Conservation (phyloP, 2,797 vertebrate species). For the Chromobotia macracanthus region DNA sequence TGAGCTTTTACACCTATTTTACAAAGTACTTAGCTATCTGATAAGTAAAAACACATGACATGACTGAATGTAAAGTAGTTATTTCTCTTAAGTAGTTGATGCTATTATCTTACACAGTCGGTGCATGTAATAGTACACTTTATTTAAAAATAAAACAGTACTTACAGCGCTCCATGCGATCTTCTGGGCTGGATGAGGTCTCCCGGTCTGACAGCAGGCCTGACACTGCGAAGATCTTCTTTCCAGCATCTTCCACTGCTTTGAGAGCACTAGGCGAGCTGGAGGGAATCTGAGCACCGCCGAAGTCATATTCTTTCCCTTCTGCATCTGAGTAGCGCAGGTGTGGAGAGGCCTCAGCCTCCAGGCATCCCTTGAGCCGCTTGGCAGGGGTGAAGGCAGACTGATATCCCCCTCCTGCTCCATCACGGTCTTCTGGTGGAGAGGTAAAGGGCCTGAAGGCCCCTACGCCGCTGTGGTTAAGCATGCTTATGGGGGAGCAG, state of each 20-base stretch:
- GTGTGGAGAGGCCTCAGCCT: conserved; percentile 92
- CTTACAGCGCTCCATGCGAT: conserved; percentile 98
- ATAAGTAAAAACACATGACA: neutral
- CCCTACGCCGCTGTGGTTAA: conserved; percentile 96
- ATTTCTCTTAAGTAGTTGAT: neutral
- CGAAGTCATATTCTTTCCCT: conserved; percentile 98
- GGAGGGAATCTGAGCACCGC: conserved; percentile 89
- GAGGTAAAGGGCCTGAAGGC: conserved; percentile 98
- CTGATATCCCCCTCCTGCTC: conserved; percentile 89
- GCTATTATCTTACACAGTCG: conserved; percentile 4
- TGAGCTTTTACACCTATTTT: neutral
- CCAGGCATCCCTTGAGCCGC: conserved; percentile 96
- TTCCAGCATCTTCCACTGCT: conserved; percentile 93
- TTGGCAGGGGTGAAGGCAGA: conserved; percentile 98
- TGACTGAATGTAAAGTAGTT: neutral
- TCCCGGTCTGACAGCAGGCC: conserved; percentile 98
- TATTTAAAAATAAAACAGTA: conserved; percentile 62
- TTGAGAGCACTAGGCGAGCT: conserved; percentile 95
- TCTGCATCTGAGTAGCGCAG: conserved; percentile 98
- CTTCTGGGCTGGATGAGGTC: conserved; percentile 95
- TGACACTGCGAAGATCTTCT: conserved; percentile 98
- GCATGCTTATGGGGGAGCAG: conserved; percentile 98
- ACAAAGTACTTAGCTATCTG: neutral
- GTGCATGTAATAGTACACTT: neutral
- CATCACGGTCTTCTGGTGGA: conserved; percentile 91